Evolutionary conservation across 2,888 invertebrate species (phyloP).

Genomic region (Tenthredo scrophulariae): DNA sequence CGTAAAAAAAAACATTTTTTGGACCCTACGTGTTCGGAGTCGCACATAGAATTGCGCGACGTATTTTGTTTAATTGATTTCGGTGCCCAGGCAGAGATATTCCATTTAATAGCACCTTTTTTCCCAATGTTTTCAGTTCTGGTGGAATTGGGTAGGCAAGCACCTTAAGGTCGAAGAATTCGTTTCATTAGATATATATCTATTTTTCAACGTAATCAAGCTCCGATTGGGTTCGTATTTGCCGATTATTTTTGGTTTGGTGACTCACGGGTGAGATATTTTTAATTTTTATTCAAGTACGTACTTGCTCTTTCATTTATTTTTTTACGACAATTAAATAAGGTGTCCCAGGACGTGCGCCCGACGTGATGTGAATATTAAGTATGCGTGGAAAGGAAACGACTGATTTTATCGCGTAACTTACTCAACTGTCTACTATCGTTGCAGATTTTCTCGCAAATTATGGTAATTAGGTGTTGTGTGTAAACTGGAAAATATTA

Average conservation of each 20-base stretch:
- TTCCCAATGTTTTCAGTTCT: too few relatives aligned
- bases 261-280: background rate
- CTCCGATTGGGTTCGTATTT: background rate
- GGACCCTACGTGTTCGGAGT: too few relatives aligned
- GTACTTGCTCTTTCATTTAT: background rate
- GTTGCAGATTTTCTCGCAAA: slow-evolving; percentile 48
- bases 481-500: slow-evolving; percentile 29
- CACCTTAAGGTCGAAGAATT: background rate
- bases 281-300: background rate
- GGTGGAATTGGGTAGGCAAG: too few relatives aligned
- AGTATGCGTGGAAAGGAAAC: slow-evolving; percentile 29
- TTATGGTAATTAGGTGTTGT: slow-evolving; percentile 26
- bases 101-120: too few relatives aligned
- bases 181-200: background rate
- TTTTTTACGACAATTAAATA: slow-evolving; percentile 15
- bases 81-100: too few relatives aligned
- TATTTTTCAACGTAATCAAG: background rate
- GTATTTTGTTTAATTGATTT: too few relatives aligned
- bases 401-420: slow-evolving; percentile 50
- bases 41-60: too few relatives aligned
- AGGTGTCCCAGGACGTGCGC: background rate
- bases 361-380: slow-evolving; percentile 13
- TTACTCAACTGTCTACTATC: slow-evolving; percentile 23
- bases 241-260: background rate
- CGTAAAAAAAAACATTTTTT: too few relatives aligned